phyloP scores from a whole-genome alignment of 2,888 invertebrate species.

The Bugula neritina region DNA sequence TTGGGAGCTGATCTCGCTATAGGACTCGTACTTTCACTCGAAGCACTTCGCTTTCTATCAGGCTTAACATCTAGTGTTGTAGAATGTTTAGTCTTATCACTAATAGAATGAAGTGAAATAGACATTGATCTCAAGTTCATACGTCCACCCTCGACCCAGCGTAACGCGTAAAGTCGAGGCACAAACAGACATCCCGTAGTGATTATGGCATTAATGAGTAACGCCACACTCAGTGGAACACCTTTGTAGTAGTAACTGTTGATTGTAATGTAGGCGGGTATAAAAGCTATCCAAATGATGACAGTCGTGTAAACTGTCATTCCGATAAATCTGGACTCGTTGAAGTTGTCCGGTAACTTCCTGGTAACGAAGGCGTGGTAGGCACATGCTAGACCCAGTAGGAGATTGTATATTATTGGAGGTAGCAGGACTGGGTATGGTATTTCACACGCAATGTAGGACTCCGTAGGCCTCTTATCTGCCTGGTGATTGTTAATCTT shows the following conservation, averaged over 20 bases:
- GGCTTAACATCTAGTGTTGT: not conserved
- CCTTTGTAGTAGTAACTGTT: conserved; percentile 31
- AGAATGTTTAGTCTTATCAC: not conserved
- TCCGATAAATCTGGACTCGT: conserved; percentile 40
- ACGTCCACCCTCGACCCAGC: conserved; percentile 25
- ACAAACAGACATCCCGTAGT: conserved; percentile 35
- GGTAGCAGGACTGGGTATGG: conserved; percentile 34
- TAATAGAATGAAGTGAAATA: conserved; percentile 3
- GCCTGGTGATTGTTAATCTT: not conserved
- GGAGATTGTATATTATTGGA: conserved; percentile 38
- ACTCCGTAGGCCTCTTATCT: not conserved
- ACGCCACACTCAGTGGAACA: conserved; percentile 34
- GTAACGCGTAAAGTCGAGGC: conserved; percentile 37
- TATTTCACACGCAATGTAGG: conserved; percentile 34
- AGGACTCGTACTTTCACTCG: not conserved
- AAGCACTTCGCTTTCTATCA: not conserved
- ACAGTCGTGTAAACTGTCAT: conserved; percentile 42
- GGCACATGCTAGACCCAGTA: conserved; percentile 36
- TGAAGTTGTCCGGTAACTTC: conserved; percentile 38
- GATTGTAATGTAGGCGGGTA: conserved; percentile 40
- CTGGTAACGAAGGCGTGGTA: conserved; percentile 38
- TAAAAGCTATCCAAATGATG: conserved; percentile 40
- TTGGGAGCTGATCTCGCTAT: not conserved
- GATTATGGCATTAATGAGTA: conserved; percentile 36
- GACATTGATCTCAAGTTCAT: conserved; percentile 24